These are phyloP conservation scores for Nannospalax galili DNA, from an alignment of 2,113 vertebrate species.

Conservation along the genomic window DNA sequence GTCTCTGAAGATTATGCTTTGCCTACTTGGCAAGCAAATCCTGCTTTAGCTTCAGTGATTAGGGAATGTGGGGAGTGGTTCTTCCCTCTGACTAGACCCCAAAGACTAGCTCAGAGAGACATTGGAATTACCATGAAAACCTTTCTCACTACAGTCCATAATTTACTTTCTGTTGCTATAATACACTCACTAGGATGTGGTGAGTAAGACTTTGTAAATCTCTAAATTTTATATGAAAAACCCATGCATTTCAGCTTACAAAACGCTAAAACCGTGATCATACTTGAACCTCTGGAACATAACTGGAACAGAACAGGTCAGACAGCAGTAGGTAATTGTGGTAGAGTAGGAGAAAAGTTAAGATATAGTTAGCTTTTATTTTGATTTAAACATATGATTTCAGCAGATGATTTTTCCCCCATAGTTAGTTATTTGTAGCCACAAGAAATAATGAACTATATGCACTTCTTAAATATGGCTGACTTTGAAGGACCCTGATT, in stretches of 20 bases:
- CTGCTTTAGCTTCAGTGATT: conserved; percentile 75
- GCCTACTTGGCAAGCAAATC: conserved; percentile 74
- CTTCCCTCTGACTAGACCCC: conserved; percentile 36
- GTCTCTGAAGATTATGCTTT: conserved; percentile 60
- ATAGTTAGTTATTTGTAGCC: conserved; percentile 22
- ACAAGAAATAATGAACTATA: neutral
- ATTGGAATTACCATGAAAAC: neutral
- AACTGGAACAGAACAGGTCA: neutral
- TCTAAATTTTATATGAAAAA: neutral
- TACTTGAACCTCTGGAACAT: neutral
- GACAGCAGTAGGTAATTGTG: neutral
- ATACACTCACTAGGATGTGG: conserved; percentile 49
- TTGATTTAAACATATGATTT: conserved; percentile 11
- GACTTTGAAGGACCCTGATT: neutral
- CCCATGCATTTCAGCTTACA: conserved; percentile 3
- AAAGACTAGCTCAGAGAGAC: conserved; percentile 34
- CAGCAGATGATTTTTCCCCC: too few species aligned
- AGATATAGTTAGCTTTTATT: neutral
- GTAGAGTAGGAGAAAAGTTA: neutral
- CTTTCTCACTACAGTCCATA: neutral
- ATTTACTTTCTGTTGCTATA: neutral
- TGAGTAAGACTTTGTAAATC: neutral
- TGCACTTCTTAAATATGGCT: neutral
- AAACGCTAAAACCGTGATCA: neutral
- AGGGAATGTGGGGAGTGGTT: conserved; percentile 59